Percentiles rank a stretch among this genome's conserved stretches.
These are phyloP conservation scores for Enteromius mattozi DNA, from an alignment of 2,797 vertebrate species.

Conservation along the genomic window DNA sequence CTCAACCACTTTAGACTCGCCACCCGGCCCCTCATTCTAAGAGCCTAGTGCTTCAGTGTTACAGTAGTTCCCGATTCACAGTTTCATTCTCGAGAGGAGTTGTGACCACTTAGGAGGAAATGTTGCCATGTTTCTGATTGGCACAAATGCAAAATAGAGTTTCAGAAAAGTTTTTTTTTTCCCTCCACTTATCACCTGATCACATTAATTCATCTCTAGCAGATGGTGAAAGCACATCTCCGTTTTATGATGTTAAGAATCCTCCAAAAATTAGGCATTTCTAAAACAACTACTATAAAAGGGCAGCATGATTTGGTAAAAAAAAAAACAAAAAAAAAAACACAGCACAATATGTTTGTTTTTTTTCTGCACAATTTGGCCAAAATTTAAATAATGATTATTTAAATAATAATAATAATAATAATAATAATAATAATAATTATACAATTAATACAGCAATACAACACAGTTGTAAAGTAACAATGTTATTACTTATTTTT, in stretches of 20 bases:
- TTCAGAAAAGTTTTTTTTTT: not conserved
- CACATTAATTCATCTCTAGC: not conserved
- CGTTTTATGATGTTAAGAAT: not conserved
- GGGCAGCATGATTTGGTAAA: not conserved
- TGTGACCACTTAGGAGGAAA: not conserved
- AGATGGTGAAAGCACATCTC: not conserved
- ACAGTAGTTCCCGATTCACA: slow-evolving; percentile 1
- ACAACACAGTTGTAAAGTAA: too few relatives aligned
- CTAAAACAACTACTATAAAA: not conserved
- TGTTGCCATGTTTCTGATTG: not conserved
- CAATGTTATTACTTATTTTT: too few relatives aligned
- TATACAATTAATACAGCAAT: too few relatives aligned
- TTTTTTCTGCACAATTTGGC: too few relatives aligned
- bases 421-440: too few relatives aligned
- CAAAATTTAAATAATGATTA: too few relatives aligned
- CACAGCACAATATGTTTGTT: too few relatives aligned
- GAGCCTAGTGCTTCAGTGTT: slow-evolving; percentile 2
- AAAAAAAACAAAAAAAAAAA: too few relatives aligned
- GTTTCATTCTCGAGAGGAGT: slow-evolving; percentile 8
- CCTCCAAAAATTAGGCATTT: not conserved
- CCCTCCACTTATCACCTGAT: not conserved
- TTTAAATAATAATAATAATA: too few relatives aligned
- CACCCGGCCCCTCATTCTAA: not conserved
- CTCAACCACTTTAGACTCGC: slow-evolving; percentile 28
- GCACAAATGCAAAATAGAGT: not conserved